phyloP scores from a whole-genome alignment of 2,113 vertebrate species.

The Nesoenas mayeri region DNA sequence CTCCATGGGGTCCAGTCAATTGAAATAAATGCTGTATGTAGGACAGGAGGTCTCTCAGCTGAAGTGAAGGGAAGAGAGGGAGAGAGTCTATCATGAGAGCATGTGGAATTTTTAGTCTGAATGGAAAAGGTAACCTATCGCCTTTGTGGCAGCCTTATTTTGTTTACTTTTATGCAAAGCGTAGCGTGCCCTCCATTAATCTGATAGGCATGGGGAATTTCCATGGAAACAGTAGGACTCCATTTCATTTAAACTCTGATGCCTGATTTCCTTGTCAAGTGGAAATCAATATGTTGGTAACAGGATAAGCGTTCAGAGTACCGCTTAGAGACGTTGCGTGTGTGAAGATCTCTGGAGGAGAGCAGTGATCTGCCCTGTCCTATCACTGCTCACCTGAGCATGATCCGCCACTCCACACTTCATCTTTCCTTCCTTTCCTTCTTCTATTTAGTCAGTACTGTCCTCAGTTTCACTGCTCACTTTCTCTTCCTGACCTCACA shows the following conservation, averaged over 20 bases:
- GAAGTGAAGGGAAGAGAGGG: neutral
- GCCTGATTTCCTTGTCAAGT: conserved; percentile 28
- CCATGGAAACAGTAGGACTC: conserved; percentile 57
- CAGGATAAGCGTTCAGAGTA: neutral
- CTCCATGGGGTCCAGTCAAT: neutral
- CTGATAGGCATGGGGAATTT: conserved; percentile 9
- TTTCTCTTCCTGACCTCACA: neutral
- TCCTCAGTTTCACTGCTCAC: neutral
- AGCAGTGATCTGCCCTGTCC: neutral
- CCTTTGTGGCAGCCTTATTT: neutral
- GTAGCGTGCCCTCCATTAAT: neutral
- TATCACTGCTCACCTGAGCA: neutral
- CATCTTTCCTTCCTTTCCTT: neutral
- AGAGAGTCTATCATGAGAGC: neutral
- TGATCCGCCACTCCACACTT: neutral
- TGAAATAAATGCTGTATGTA: neutral
- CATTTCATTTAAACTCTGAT: conserved; percentile 32
- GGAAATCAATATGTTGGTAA: conserved; percentile 35
- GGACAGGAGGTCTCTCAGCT: neutral
- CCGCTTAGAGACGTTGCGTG: neutral
- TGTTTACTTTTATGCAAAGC: conserved; percentile 30
- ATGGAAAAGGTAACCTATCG: neutral
- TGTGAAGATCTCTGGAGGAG: neutral
- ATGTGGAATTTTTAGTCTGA: neutral
- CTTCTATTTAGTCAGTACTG: neutral